Evolutionary conservation across 2,888 invertebrate genomes (phyloP).

Genomic region (Aporophyla lueneburgensis): DNA sequence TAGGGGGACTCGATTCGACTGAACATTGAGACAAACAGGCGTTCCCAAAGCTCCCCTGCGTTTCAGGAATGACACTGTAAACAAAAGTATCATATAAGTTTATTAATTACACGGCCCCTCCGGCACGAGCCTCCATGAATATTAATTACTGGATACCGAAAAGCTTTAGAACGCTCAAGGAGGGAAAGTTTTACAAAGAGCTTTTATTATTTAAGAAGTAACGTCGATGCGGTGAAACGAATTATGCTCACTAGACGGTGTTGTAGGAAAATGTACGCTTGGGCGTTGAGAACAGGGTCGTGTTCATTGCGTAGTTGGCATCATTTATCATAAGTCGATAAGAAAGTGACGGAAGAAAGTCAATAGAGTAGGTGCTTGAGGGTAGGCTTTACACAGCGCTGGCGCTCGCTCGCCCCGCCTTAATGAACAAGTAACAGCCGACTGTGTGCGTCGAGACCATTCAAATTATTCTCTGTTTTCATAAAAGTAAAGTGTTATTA

Average conservation of each 20-base stretch:
- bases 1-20: constrained; percentile 60
- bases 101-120: constrained; percentile 91
- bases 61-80: constrained; percentile 89
- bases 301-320: constrained; percentile 66
- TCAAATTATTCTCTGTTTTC: constrained; percentile 71
- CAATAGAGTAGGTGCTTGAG: constrained; percentile 89
- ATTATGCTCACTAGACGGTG: constrained; percentile 79
- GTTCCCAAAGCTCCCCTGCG: constrained; percentile 77
- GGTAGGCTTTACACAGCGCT: constrained; percentile 84
- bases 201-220: constrained; percentile 91
- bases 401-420: constrained; percentile 79
- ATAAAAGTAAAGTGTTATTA: constrained; percentile 71
- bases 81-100: constrained; percentile 91
- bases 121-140: constrained; percentile 89
- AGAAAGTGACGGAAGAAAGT: constrained; percentile 90
- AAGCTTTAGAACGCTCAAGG: constrained; percentile 90
- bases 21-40: constrained; percentile 73
- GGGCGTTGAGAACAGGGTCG: constrained; percentile 66
- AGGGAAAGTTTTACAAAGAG: constrained; percentile 91
- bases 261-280: constrained; percentile 73
- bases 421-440: constrained; percentile 81
- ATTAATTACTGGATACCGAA: constrained; percentile 91
- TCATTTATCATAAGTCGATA: constrained; percentile 89
- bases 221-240: constrained; percentile 87
- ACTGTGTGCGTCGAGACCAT: constrained; percentile 68